Base-by-base conservation (phyloP, 2,797 vertebrate genomes). In the Borostomias antarcticus region DNA sequence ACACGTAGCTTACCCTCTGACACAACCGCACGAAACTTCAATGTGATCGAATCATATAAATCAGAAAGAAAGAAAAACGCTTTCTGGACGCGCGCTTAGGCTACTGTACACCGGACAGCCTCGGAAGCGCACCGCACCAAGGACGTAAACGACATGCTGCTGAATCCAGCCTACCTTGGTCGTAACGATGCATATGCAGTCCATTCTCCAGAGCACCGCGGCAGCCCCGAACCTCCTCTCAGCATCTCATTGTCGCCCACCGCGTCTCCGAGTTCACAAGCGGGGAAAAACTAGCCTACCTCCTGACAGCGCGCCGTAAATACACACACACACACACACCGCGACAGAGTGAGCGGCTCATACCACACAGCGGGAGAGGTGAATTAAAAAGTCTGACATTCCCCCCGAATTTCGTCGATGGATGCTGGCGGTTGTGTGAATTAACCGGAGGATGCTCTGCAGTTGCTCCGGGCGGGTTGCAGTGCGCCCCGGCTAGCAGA, bases 151-250 rank as follows among this genome's bases (percentile, higher is more conserved):
- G 23, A 10, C 50, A 21, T 10, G 4, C 50, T 52, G 1, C 50
- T 5, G 23, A n/a, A n/a, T 11, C 1, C 9, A 52, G 8, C 50
- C 25, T 26, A 52, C 50, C 50, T 52, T 52, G 10, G 50, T 52
- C 7, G 50, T 52, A 26, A 52, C 21, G 50, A 52, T 52, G 32
- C 53, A 56, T 28, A 32, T 56, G 53, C 53, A 33, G 53, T 56
- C 53, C 53, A 56, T 56, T 33, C 53, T 33, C 17, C 28, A 17
- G 13, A 11, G 50, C 50, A 26, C 8, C 50, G 21, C 21, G 17
- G 48, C 10, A 23, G 50, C 50, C 50, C 7, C 50, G 2, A 0
- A 8, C 50, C 23, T 52, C 50, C 4, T 10, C 10, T 52, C 11
- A 52, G 50, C 48, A 45, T 45, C 15, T 25, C 19, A 51, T 51